phyloP scores from a whole-genome alignment of 2,888 invertebrate genomes.

The Ornithoptera priamus region DNA sequence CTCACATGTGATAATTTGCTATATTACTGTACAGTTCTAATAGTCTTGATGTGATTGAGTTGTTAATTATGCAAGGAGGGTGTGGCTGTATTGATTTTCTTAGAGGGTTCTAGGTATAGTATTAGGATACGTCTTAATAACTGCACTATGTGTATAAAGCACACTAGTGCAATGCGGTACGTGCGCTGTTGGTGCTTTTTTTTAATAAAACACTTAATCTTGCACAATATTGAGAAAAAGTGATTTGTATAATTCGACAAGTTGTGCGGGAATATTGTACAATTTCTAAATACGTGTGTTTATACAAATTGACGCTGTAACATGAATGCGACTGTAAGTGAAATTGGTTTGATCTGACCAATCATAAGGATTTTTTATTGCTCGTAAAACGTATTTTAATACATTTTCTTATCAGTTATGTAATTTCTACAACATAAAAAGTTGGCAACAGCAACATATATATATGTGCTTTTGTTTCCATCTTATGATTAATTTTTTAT shows the following conservation, averaged over 20 bases:
- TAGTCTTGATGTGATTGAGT: constrained; percentile 48
- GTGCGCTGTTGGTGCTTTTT: constrained; percentile 42
- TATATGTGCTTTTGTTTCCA: constrained; percentile 22
- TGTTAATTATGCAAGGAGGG: constrained; percentile 78
- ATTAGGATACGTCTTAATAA: constrained; percentile 70
- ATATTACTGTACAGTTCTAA: constrained; percentile 51
- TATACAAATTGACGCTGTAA: constrained; percentile 20
- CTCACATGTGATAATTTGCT: constrained; percentile 68
- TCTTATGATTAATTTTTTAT: constrained; percentile 5
- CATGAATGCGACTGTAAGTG: constrained; percentile 12
- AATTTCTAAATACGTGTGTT: constrained; percentile 5
- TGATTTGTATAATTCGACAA: background rate
- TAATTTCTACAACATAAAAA: constrained; percentile 57
- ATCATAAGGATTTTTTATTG: constrained; percentile 43
- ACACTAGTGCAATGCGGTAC: constrained; percentile 59
- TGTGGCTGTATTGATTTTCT: constrained; percentile 81
- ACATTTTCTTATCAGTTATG: constrained; percentile 66
- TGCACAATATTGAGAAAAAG: constrained; percentile 19
- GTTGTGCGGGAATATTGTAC: background rate
- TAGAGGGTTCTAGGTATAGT: constrained; percentile 75
- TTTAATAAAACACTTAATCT: constrained; percentile 29
- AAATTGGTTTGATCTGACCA: constrained; percentile 35
- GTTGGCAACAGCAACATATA: constrained; percentile 44
- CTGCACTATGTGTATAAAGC: constrained; percentile 64
- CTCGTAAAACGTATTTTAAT: constrained; percentile 64